Evolutionary conservation across 2,797 vertebrate species (phyloP).

Genomic region (Ptychadena robeensis): DNA sequence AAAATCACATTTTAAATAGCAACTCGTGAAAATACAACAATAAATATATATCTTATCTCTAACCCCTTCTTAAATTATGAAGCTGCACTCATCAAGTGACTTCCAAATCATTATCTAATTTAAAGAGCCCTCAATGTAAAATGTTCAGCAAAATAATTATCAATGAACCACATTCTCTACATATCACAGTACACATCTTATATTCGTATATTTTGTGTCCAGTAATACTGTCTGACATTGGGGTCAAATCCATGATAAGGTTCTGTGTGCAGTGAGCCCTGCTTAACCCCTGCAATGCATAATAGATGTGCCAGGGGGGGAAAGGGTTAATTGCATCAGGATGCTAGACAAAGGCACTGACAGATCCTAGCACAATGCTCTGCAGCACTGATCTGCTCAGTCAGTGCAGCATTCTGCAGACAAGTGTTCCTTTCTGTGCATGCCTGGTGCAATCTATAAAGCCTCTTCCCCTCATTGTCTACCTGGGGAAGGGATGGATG

Average conservation of each 20-base stretch:
- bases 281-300: constrained; percentile 9
- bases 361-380: constrained; percentile 27
- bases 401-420: constrained; percentile 50
- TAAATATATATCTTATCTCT: not conserved
- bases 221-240: not conserved
- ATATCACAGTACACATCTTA: too few relatives aligned
- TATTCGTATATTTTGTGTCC: too few relatives aligned
- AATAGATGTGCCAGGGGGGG: not conserved
- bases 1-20: not conserved
- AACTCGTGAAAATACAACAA: not conserved
- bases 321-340: constrained; percentile 21
- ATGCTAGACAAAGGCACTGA: constrained; percentile 37
- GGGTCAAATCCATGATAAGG: not conserved
- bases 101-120: not conserved
- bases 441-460: constrained; percentile 41
- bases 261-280: not conserved
- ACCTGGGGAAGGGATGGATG: not conserved
- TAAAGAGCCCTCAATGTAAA: constrained; percentile 1
- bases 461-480: not conserved
- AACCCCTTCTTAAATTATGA: not conserved
- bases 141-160: not conserved
- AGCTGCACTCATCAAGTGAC: not conserved
- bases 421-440: not conserved
- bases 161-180: not conserved
- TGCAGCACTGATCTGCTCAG: constrained; percentile 51